A percentile compares a stretch with the other conserved stretches of the same genome.
These are phyloP conservation scores for Sciurus niger DNA, from an alignment of 2,113 vertebrate species.

Conservation along the genomic window DNA sequence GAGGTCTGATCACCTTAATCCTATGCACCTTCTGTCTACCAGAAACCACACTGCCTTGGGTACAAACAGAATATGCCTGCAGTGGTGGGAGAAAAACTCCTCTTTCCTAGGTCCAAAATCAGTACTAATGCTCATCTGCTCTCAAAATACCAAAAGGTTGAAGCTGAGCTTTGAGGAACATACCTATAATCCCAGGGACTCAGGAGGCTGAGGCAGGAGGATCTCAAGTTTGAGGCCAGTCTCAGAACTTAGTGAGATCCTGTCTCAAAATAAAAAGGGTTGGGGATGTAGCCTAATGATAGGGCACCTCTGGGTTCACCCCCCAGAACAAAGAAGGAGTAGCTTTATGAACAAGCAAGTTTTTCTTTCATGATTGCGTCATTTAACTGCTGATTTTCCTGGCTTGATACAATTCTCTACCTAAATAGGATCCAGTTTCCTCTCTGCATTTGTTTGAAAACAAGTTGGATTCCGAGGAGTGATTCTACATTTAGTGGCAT, in stretches of 20 bases:
- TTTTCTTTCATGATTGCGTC: background rate
- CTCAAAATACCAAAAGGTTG: background rate
- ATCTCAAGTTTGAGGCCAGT: no score
- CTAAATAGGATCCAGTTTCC: background rate
- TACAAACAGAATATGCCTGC: background rate
- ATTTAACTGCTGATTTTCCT: slow-evolving; percentile 25
- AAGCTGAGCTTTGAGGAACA: no score
- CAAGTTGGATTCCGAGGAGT: background rate
- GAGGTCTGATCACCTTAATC: background rate
- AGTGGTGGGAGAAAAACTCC: background rate
- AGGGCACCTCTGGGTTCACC: no score
- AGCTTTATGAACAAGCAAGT: background rate
- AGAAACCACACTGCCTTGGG: background rate
- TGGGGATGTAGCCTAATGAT: no score
- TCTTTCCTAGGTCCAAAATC: background rate
- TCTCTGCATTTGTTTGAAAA: background rate
- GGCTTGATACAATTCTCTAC: slow-evolving; percentile 1
- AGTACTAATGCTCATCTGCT: background rate
- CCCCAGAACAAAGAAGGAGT: no score
- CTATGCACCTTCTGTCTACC: background rate
- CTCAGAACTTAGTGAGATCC: no score
- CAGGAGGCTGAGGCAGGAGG: no score
- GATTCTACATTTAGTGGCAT: background rate
- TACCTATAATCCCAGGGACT: no score
- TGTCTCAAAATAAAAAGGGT: no score